Evolutionary conservation across 2,113 vertebrate genomes (phyloP).

Genomic region (Thermophis baileyi): DNA sequence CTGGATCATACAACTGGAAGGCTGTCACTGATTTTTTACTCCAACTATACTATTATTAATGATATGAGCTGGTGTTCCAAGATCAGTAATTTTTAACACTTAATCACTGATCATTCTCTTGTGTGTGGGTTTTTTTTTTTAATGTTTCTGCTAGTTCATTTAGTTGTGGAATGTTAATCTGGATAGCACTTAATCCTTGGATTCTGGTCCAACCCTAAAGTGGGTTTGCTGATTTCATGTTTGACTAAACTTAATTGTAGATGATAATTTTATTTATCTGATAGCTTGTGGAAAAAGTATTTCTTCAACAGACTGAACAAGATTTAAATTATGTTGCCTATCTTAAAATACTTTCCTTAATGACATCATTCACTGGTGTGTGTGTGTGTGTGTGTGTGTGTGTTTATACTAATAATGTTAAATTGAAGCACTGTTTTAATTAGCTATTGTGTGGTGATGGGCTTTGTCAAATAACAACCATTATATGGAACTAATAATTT

Average conservation of each 20-base stretch:
- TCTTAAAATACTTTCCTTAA: background rate
- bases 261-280: background rate
- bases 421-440: background rate
- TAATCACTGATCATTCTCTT: background rate
- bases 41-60: background rate
- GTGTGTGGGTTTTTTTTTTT: background rate
- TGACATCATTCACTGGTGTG: constrained; percentile 13
- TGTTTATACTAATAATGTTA: fast-evolving
- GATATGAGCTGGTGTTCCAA: background rate
- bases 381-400: background rate
- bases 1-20: background rate
- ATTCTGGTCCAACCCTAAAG: constrained; percentile 14
- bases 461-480: constrained; percentile 42
- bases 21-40: background rate
- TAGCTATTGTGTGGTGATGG: background rate
- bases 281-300: background rate
- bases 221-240: constrained; percentile 16
- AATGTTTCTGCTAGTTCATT: constrained; percentile 15
- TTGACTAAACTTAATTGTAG: background rate
- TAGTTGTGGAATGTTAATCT: constrained; percentile 47
- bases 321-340: background rate
- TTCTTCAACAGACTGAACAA: background rate
- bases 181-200: constrained; percentile 51
- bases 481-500: constrained; percentile 33
- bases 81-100: background rate